phyloP scores from a whole-genome alignment of 2,888 invertebrate genomes.

The Ophraella communa region DNA sequence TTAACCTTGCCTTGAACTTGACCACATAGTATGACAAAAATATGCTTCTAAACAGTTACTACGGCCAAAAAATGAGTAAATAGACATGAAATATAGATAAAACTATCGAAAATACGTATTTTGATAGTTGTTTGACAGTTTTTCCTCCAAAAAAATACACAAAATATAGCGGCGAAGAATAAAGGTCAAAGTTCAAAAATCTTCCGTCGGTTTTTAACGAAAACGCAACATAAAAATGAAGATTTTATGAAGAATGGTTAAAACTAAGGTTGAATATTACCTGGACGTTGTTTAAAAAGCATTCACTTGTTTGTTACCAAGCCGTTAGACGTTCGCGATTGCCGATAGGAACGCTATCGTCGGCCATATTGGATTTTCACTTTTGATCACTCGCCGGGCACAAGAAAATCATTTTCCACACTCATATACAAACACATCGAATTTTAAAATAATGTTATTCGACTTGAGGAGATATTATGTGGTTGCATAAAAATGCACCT shows the following conservation, averaged over 20 bases:
- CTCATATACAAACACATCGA: slow-evolving; percentile 14
- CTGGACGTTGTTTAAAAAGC: slow-evolving; percentile 44
- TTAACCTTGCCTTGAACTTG: slow-evolving; percentile 58
- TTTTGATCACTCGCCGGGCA: slow-evolving; percentile 53
- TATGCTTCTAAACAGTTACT: slow-evolving; percentile 25
- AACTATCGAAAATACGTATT: neutral
- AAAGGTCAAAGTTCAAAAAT: slow-evolving; percentile 55
- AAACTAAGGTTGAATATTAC: slow-evolving; percentile 43
- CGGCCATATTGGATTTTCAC: slow-evolving; percentile 62
- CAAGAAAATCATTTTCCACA: slow-evolving; percentile 20
- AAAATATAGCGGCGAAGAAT: slow-evolving; percentile 33
- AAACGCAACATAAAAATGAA: neutral
- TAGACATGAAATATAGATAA: neutral
- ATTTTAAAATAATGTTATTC: no score
- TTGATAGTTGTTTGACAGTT: neutral
- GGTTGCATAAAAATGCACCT: slow-evolving; percentile 20
- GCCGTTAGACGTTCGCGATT: slow-evolving; percentile 52
- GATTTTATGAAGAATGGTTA: slow-evolving; percentile 13
- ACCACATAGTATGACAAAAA: slow-evolving; percentile 49
- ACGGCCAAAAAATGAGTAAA: slow-evolving; percentile 27
- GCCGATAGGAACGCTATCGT: slow-evolving; percentile 53
- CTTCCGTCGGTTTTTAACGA: slow-evolving; percentile 11
- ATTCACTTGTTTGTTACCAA: slow-evolving; percentile 51
- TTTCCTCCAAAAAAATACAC: slow-evolving; percentile 14
- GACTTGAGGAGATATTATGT: slow-evolving; percentile 29